Evolutionary conservation across 2,113 vertebrate species (phyloP).

Genomic region (Podocnemis expansa): DNA sequence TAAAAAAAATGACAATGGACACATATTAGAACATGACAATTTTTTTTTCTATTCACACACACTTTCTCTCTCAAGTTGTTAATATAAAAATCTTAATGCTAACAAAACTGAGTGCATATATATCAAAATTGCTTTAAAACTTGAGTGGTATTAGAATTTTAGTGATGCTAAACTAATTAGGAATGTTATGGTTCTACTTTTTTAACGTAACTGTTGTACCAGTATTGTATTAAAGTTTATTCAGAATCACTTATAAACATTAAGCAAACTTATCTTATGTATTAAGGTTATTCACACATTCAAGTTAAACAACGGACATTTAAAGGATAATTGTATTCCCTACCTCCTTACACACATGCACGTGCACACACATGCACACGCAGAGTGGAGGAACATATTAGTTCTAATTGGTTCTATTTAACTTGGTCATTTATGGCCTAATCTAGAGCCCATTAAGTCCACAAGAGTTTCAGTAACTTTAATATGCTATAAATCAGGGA

Average conservation of each 20-base stretch:
- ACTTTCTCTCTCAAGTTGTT: not conserved
- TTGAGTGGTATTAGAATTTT: not conserved
- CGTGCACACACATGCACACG: no score
- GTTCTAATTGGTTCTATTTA: not conserved
- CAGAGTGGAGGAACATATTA: not conserved
- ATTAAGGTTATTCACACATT: not conserved
- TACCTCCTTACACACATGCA: rapidly evolving
- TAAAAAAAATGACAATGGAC: not conserved
- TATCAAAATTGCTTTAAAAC: not conserved
- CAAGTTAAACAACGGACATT: rapidly evolving
- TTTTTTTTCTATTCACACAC: not conserved
- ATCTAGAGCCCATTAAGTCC: not conserved
- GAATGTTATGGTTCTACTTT: not conserved
- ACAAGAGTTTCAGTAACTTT: not conserved
- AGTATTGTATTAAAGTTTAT: not conserved
- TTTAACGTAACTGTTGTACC: not conserved
- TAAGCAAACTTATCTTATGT: rapidly evolving
- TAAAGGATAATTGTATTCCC: not conserved
- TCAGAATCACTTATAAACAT: not conserved
- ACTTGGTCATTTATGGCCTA: not conserved
- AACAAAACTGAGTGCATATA: not conserved
- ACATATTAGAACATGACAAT: not conserved
- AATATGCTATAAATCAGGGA: not conserved
- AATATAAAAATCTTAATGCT: not conserved
- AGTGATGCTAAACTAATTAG: not conserved